phyloP scores from a whole-genome alignment of 1,140 invertebrate genomes.

The Caenorhabditis remanei region DNA sequence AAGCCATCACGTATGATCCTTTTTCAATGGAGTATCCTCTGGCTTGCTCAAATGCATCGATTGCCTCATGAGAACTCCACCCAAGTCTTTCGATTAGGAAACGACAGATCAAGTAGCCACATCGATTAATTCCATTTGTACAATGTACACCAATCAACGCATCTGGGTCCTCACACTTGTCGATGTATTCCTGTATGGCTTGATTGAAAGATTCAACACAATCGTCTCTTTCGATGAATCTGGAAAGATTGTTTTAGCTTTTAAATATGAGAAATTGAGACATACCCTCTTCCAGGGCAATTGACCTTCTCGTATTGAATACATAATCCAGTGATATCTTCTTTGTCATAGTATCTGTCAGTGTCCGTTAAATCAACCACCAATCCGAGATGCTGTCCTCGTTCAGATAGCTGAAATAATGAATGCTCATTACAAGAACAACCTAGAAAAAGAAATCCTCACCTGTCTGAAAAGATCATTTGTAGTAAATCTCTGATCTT shows the following conservation, averaged over 20 bases:
- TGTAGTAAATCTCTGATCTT: constrained; percentile 73
- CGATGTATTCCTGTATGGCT: constrained; percentile 60
- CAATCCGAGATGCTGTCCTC: constrained; percentile 81
- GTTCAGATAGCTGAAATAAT: constrained; percentile 78
- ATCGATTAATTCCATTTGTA: constrained; percentile 90
- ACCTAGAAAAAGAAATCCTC: constrained; percentile 32
- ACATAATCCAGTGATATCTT: constrained; percentile 79
- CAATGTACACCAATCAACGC: constrained; percentile 90
- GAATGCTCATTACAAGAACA: neutral
- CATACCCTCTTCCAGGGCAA: constrained; percentile 79
- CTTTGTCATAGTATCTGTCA: constrained; percentile 82
- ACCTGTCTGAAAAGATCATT: constrained; percentile 69
- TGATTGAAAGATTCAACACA: constrained; percentile 80
- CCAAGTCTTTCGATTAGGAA: constrained; percentile 81
- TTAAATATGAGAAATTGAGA: neutral
- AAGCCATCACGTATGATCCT: constrained; percentile 78
- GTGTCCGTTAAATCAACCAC: constrained; percentile 85
- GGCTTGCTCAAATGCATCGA: constrained; percentile 78
- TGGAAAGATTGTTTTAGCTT: constrained; percentile 1
- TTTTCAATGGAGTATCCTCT: constrained; percentile 80
- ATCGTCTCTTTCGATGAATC: constrained; percentile 77
- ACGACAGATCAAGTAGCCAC: constrained; percentile 88
- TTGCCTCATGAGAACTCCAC: constrained; percentile 72
- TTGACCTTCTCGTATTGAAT: constrained; percentile 80
- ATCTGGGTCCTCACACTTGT: constrained; percentile 80